Evolutionary conservation across 2,888 invertebrate species (phyloP).

Genomic region (Scaptomyza cyrtandrae): DNA sequence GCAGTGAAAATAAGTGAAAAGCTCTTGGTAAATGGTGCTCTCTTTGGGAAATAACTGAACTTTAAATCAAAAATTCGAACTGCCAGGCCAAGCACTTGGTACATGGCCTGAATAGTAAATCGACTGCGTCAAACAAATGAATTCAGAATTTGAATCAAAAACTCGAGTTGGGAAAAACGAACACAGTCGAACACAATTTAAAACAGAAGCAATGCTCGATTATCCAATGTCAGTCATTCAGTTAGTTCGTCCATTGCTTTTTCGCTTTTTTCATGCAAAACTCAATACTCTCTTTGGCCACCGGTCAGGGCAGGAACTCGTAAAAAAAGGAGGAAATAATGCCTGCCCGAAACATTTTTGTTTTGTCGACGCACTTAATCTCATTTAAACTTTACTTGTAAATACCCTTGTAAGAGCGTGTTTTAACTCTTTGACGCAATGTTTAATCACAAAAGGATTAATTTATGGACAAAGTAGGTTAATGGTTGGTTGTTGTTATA

Average conservation of each 20-base stretch:
- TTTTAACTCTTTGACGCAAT: no score
- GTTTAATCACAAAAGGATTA: no score
- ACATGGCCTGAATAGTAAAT: slow-evolving; percentile 31
- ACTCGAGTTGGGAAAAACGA: neutral
- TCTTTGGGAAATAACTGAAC: neutral
- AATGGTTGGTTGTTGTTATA: neutral
- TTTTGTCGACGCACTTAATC: slow-evolving; percentile 59
- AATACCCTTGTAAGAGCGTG: neutral
- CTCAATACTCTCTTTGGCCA: slow-evolving; percentile 5
- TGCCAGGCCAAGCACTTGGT: slow-evolving; percentile 1
- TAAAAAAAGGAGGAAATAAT: slow-evolving; percentile 1
- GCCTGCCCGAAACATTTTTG: slow-evolving; percentile 33
- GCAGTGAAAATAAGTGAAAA: neutral
- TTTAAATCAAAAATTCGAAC: slow-evolving; percentile 3
- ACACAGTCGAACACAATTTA: slow-evolving; percentile 1
- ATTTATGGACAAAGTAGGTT: neutral
- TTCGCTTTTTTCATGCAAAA: slow-evolving; percentile 10
- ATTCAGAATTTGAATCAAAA: slow-evolving; percentile 12
- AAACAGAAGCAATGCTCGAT: slow-evolving; percentile 23
- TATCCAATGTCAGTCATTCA: slow-evolving; percentile 19
- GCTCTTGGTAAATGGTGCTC: neutral
- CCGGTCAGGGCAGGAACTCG: slow-evolving; percentile 25
- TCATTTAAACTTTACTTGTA: slow-evolving; percentile 27
- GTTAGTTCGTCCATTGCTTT: neutral
- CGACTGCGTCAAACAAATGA: slow-evolving; percentile 23